Evolutionary conservation across 2,888 invertebrate genomes (phyloP).

Genomic region (Platycheirus albimanus): DNA sequence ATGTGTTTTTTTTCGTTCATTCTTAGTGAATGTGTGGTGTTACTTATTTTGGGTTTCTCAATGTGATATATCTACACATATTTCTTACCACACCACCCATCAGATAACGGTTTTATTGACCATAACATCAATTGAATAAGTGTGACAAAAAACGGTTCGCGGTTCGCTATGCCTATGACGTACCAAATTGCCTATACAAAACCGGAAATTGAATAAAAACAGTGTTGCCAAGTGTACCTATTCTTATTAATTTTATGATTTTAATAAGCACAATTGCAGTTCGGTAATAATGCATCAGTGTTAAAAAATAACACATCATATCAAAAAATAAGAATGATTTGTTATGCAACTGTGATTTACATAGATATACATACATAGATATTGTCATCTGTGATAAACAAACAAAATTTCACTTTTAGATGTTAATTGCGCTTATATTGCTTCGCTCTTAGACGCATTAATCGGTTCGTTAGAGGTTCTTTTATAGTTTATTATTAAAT

Average conservation of each 20-base stretch:
- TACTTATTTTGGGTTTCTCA: constrained; percentile 45
- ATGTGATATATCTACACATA: constrained; percentile 25
- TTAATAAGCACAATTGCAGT: constrained; percentile 5
- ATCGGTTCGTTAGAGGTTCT: not conserved
- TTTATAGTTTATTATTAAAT: not conserved
- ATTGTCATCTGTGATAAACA: not conserved
- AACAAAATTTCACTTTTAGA: constrained; percentile 59
- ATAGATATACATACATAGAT: not conserved
- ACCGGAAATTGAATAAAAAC: constrained; percentile 30
- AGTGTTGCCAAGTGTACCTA: constrained; percentile 56
- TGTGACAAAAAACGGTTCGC: constrained; percentile 49
- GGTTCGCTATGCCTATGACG: constrained; percentile 39
- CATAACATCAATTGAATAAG: constrained; percentile 21
- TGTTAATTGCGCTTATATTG: no score
- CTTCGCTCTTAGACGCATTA: not conserved
- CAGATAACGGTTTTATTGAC: constrained; percentile 51
- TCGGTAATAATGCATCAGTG: not conserved
- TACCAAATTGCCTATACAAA: constrained; percentile 20
- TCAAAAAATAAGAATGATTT: constrained; percentile 47
- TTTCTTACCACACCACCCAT: constrained; percentile 48
- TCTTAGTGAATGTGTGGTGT: constrained; percentile 22
- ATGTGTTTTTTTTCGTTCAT: constrained; percentile 20
- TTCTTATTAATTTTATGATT: no score
- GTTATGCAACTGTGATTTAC: constrained; percentile 50
- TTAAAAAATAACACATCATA: constrained; percentile 29